Base-by-base conservation (phyloP, 1,140 invertebrate genomes). In the Anadara kagoshimensis region DNA sequence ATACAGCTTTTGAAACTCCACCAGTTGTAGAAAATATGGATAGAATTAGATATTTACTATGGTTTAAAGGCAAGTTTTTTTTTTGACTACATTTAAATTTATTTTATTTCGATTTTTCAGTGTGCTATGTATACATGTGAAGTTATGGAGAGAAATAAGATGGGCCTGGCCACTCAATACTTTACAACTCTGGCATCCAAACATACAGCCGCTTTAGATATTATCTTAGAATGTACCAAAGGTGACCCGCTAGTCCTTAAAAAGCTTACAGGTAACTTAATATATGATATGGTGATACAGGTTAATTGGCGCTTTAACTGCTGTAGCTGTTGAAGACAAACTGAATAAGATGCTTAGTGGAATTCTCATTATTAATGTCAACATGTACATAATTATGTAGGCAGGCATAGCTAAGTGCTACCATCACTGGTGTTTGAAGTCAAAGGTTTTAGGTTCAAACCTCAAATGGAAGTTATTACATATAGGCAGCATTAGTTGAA, bases 41-140 rank as follows among this genome's bases (percentile, higher is more conserved):
- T 49, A 18, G 11, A 49, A 18, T 49, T 2, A 49, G n/a, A 49
- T 4, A 4, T 49, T 4, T 18, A 49, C 47, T n/a, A 49, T 49
- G 47, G n/a, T 4, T 49, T 14, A 49, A 49, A 49, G 4, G n/a
- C 10, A 2, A 49, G 4, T 18, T 49, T 18, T 18, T 4, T 49
- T 18, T n/a, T n/a, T n/a, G n/a, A 3, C 1, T 18, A 49, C 10
- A 18, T n/a, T 49, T 49, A 49, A 18, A 4, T 4, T 14, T 49
- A 11, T 4, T 1, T n/a, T 49, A 3, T 49, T 49, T 49, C 47
- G 3, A 2, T 49, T 49, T 73, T 78, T 8, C 77, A 89, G 87
- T 89, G 87, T 83, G 70, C 87, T 0, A 83, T 87, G 61, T 87
- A 85, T 62, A 78, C 88, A 43, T 88, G 87, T 83, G 87, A 89